A percentile compares a stretch with the other conserved stretches of the same genome.
These are phyloP conservation scores for Calidris pygmaea DNA, from an alignment of 2,113 vertebrate species.

Conservation along the genomic window DNA sequence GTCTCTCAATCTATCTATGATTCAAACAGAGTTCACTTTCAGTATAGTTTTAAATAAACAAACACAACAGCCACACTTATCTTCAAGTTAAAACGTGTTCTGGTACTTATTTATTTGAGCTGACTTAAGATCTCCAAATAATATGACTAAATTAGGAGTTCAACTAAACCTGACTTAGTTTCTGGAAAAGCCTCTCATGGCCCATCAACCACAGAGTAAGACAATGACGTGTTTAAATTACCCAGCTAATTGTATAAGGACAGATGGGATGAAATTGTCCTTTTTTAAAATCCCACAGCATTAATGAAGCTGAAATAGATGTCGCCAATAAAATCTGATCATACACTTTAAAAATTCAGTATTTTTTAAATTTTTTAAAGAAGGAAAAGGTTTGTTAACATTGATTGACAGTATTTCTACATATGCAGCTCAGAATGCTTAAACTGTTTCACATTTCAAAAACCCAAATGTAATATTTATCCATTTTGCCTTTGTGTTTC, in stretches of 20 bases:
- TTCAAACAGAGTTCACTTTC: neutral
- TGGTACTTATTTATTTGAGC: neutral
- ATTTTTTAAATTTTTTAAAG: neutral
- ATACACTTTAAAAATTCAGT: neutral
- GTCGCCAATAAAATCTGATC: neutral
- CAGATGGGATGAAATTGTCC: neutral
- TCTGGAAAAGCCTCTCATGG: neutral
- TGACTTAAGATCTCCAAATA: neutral
- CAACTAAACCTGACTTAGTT: neutral
- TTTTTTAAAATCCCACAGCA: neutral
- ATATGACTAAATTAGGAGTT: neutral
- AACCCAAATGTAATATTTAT: neutral
- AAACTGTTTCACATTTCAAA: neutral
- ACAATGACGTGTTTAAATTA: neutral
- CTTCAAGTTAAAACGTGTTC: neutral
- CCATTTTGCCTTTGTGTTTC: neutral
- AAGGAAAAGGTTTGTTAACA: accelerated
- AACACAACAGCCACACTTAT: neutral
- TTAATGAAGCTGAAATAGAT: neutral
- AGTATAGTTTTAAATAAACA: neutral
- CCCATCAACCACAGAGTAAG: neutral
- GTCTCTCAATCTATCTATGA: neutral
- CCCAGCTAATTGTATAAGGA: neutral
- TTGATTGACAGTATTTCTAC: neutral
- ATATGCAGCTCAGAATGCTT: neutral